phyloP scores from a whole-genome alignment of 2,888 invertebrate species.

The Tipula confusa region DNA sequence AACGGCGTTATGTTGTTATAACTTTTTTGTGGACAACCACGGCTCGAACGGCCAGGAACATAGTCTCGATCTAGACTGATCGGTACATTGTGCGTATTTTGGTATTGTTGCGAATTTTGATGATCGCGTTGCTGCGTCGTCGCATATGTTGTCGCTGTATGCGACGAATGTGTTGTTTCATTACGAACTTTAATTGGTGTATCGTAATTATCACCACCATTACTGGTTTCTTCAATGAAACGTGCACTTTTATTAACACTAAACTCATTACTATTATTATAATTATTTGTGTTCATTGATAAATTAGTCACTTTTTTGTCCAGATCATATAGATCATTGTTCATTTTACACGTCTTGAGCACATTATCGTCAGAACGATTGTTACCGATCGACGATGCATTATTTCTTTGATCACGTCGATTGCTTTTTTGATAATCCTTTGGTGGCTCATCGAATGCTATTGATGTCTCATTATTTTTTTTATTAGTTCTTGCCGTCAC shows the following conservation, averaged over 20 bases:
- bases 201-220: not conserved
- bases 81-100: not conserved
- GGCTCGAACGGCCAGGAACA: not conserved
- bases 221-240: not conserved
- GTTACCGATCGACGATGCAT: not conserved
- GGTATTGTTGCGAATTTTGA: not conserved
- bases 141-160: not conserved
- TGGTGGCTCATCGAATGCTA: not conserved
- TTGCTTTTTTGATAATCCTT: not conserved
- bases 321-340: not conserved
- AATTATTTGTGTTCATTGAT: not conserved
- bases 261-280: not conserved
- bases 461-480: not conserved
- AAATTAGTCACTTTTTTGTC: not conserved
- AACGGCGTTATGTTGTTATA: not conserved
- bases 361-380: not conserved
- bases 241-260: not conserved
- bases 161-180: not conserved
- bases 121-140: not conserved
- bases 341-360: slow-evolving; percentile 10
- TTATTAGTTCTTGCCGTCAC: not conserved
- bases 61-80: not conserved
- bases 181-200: not conserved
- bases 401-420: not conserved
- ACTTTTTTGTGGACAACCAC: not conserved